A percentile compares a stretch with the other conserved stretches of the same genome.
Conservation (phyloP, 2,113 vertebrate genomes). For the Ciconia boyciana region DNA sequence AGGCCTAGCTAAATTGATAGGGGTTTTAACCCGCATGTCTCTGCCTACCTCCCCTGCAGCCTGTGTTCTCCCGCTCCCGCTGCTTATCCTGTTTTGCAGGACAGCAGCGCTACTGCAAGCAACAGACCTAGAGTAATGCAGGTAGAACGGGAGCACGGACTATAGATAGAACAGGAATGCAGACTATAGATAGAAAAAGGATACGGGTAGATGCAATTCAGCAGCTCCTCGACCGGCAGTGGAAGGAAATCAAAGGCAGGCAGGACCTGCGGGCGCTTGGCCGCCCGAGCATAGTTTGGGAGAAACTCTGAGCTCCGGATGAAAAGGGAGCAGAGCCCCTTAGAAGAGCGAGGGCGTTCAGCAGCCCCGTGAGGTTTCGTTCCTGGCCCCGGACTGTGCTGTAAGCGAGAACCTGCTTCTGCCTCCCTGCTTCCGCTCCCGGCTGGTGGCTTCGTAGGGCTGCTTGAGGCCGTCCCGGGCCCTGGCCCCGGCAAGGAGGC, state of each 20-base stretch:
- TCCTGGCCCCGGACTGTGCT: neutral
- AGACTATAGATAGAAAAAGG: neutral
- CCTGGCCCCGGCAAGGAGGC: neutral
- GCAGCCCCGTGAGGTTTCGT: rapidly evolving
- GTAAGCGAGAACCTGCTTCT: neutral
- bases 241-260: neutral
- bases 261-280: rapidly evolving
- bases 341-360: neutral
- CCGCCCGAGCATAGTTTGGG: neutral
- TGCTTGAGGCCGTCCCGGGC: neutral
- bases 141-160: neutral
- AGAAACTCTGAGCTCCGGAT: neutral
- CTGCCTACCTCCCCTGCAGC: neutral
- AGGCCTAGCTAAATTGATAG: neutral
- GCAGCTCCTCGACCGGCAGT: neutral
- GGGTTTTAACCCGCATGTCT: neutral
- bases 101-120: neutral
- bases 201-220: rapidly evolving
- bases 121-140: neutral
- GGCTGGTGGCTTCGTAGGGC: neutral
- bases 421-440: neutral
- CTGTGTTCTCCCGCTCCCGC: rapidly evolving
- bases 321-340: neutral
- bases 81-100: neutral
- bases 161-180: neutral